These are phyloP conservation scores for Chrysogorgia sp. DNA, from an alignment of 92 coral and sea anemone species.

Conservation along the genomic window DNA sequence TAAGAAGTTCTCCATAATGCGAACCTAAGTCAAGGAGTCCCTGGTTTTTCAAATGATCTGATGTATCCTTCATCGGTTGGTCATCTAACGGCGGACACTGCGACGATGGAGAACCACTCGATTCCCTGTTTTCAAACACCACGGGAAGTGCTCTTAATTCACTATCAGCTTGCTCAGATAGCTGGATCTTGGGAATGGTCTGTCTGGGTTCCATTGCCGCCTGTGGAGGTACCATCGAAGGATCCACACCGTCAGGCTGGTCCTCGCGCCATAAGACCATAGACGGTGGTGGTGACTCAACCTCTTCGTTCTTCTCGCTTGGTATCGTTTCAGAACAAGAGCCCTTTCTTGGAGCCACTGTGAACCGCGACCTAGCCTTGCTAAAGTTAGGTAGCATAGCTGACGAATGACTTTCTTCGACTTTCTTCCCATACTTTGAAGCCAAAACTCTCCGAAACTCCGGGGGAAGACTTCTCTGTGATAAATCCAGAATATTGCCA, in stretches of 20 bases:
- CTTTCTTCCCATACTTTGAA: conserved; percentile 69
- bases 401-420: conserved; percentile 32
- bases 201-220: neutral
- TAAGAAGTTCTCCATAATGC: conserved; percentile 16
- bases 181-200: conserved; percentile 57
- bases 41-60: conserved; percentile 22
- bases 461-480: conserved; percentile 82
- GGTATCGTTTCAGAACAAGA: conserved; percentile 8
- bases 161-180: neutral
- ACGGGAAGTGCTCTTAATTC: neutral
- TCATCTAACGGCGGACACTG: conserved; percentile 24
- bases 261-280: neutral
- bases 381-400: conserved; percentile 61
- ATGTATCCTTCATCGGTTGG: neutral
- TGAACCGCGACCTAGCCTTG: conserved; percentile 66
- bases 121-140: conserved; percentile 23
- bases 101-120: conserved; percentile 28
- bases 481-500: conserved; percentile 62
- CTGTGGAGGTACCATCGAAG: neutral
- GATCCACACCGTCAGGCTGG: neutral
- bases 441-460: conserved; percentile 81
- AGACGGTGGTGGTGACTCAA: conserved; percentile 31
- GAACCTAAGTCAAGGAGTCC: conserved; percentile 61
- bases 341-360: conserved; percentile 44
- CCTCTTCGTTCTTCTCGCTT: conserved; percentile 3